Evolutionary conservation across 2,113 vertebrate genomes (phyloP).

Genomic region (Chionodraco myersi): DNA sequence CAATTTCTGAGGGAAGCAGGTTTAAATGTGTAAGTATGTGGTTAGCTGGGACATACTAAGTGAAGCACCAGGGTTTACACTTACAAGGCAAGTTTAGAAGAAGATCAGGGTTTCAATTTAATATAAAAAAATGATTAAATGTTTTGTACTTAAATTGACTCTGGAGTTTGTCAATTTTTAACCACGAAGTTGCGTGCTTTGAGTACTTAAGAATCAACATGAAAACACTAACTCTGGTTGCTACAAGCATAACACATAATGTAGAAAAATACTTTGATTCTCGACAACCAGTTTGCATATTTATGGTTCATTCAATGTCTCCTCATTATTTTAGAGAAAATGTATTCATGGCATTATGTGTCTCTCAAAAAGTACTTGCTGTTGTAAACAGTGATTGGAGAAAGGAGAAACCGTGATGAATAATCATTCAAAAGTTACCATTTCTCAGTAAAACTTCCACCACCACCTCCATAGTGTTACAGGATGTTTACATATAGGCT

Average conservation of each 20-base stretch:
- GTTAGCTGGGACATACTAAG: background rate
- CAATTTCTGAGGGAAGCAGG: background rate
- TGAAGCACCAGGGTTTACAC: background rate
- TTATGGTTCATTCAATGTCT: background rate
- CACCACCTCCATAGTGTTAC: background rate
- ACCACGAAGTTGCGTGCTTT: background rate
- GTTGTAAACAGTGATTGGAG: background rate
- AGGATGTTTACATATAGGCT: slow-evolving; percentile 12
- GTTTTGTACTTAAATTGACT: background rate
- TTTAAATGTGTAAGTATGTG: background rate
- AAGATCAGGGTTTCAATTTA: background rate
- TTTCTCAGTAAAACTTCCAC: slow-evolving; percentile 1
- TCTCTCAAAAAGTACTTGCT: background rate
- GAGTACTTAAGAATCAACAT: background rate
- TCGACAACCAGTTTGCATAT: background rate
- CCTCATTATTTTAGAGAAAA: background rate
- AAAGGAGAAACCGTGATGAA: background rate
- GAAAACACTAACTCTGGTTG: background rate
- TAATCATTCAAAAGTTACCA: background rate
- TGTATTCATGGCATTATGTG: background rate
- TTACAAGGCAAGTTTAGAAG: background rate
- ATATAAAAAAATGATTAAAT: background rate
- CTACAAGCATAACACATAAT: background rate
- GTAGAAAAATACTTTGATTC: background rate
- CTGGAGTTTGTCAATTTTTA: background rate